phyloP scores from a whole-genome alignment of 2,113 vertebrate species.

The Upupa epops region DNA sequence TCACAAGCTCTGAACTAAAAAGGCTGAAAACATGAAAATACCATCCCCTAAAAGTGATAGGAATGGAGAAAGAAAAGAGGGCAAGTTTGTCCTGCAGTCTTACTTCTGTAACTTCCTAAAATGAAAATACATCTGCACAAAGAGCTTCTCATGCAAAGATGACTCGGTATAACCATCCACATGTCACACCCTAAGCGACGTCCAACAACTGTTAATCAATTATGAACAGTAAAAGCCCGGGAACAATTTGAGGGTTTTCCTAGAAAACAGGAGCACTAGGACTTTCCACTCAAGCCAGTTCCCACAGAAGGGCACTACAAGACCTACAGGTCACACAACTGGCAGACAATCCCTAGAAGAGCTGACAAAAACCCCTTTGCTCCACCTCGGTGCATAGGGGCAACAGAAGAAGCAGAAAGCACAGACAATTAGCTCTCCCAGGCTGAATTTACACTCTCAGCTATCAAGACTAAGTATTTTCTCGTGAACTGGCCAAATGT shows the following conservation, averaged over 20 bases:
- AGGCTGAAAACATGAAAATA: not conserved
- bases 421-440: not conserved
- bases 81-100: not conserved
- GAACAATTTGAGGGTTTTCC: not conserved
- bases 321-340: rapidly evolving
- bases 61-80: not conserved
- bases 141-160: not conserved
- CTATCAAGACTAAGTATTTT: not conserved
- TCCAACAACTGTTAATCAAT: not conserved
- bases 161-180: not conserved
- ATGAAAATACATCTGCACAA: not conserved
- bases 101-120: not conserved
- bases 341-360: not conserved
- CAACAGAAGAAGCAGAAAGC: rapidly evolving
- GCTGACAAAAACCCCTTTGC: not conserved
- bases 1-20: not conserved
- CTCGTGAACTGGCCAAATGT: not conserved
- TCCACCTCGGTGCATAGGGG: rapidly evolving
- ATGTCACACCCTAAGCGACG: not conserved
- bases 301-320: not conserved
- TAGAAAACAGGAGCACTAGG: not conserved
- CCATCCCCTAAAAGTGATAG: not conserved
- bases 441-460: not conserved
- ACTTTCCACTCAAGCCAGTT: not conserved
- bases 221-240: not conserved